phyloP scores from a whole-genome alignment of 2,797 vertebrate species.

The Bovichtus variegatus region DNA sequence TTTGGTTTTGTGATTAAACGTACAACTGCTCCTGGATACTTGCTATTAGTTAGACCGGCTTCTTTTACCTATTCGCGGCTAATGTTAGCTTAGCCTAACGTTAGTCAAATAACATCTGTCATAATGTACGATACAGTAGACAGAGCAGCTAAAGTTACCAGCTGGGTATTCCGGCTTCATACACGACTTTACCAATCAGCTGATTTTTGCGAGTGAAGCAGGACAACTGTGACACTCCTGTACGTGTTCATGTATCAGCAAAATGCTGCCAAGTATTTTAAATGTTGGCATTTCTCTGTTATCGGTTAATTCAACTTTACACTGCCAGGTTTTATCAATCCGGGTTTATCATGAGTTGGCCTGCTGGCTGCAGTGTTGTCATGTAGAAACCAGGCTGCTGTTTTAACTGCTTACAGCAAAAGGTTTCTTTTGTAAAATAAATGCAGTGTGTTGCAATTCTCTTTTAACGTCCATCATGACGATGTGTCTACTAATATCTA shows the following conservation, averaged over 20 bases:
- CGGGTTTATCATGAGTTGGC: conserved; percentile 35
- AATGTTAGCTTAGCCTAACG: conserved; percentile 67
- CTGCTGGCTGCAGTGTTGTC: conserved; percentile 51
- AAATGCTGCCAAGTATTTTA: conserved; percentile 19
- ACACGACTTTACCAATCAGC: conserved; percentile 29
- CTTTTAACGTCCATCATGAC: conserved; percentile 20
- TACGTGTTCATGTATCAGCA: conserved; percentile 18
- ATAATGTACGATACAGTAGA: conserved; percentile 67
- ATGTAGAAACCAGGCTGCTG: conserved; percentile 23
- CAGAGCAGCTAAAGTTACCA: conserved; percentile 61
- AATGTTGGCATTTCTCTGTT: conserved; percentile 30
- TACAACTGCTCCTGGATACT: conserved; percentile 31
- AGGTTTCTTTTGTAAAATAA: conserved; percentile 14
- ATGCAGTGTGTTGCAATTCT: conserved; percentile 26
- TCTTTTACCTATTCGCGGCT: conserved; percentile 71
- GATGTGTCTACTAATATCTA: conserved; percentile 27
- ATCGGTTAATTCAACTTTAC: background rate
- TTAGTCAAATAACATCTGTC: conserved; percentile 81
- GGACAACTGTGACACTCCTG: background rate
- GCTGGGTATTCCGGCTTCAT: conserved; percentile 3
- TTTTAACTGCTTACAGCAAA: conserved; percentile 10
- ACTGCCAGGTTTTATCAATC: conserved; percentile 19
- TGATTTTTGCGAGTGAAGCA: conserved; percentile 18
- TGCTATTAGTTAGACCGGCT: conserved; percentile 75
- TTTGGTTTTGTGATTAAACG: conserved; percentile 9